phyloP scores from a whole-genome alignment of 1,140 invertebrate genomes.

The Agrypnia vestita region DNA sequence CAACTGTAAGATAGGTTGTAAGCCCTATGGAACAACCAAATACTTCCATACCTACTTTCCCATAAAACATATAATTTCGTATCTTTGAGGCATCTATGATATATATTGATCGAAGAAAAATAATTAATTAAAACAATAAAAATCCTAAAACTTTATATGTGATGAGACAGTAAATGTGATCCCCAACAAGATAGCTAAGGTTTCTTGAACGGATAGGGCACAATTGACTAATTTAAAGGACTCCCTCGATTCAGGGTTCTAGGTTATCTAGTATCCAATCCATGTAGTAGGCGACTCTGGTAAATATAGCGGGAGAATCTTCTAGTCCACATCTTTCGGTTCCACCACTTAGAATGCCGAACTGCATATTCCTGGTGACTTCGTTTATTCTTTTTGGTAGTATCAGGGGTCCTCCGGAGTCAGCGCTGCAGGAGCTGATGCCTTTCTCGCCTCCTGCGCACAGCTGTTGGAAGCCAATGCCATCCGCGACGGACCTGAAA shows the following conservation, averaged over 20 bases:
- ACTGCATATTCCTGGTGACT: background rate
- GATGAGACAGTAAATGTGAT: no score
- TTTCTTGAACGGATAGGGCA: no score
- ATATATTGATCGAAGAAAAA: no score
- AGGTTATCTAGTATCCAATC: background rate
- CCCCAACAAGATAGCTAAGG: no score
- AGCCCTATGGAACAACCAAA: no score
- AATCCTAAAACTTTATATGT: no score
- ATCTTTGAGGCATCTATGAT: no score
- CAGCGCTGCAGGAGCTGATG: background rate
- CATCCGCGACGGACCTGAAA: background rate
- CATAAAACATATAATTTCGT: no score
- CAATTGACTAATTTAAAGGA: no score
- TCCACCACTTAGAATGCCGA: background rate
- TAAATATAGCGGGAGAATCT: background rate
- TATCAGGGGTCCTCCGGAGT: background rate
- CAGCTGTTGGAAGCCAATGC: background rate
- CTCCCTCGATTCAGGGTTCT: background rate
- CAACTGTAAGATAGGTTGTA: no score
- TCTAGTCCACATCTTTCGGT: background rate
- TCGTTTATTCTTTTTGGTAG: background rate
- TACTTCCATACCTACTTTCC: no score
- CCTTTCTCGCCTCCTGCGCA: background rate
- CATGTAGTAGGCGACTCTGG: constrained; percentile 4
- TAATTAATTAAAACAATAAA: no score